Evolutionary conservation across 2,888 invertebrate genomes (phyloP), one percentile per base, ranked within the genome.

Genomic region (Drosophila meridiana): DNA sequence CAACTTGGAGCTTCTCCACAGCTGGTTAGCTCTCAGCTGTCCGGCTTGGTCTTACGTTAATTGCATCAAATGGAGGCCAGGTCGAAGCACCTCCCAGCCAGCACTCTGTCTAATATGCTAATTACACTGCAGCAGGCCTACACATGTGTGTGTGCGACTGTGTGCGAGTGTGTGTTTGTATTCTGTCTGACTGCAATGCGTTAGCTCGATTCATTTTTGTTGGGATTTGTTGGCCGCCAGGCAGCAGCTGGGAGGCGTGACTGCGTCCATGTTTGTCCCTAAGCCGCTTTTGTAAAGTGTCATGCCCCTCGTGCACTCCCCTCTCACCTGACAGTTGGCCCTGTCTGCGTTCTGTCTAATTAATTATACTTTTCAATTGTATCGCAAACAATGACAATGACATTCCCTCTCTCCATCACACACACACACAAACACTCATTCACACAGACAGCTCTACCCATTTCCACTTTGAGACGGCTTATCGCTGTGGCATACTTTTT

Each of bases 361-460:
- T 88, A 88, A 86, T 86, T 88, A 85, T 85, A 82, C 82, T 86
- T 83, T 88, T 88, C 88, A 87, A 86, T 85, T 86, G 88, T 83
- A 76, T 77, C 74, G 73, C 88, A 85, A 83, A 85, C 88, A 86
- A 79, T 81, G 85, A 78, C 81, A 85, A 81, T 87, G 79, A 81
- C 80, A 86, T 83, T 83, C 63, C 58, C 40, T 50, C 48, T 8
- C 60, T n/a, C 32, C 20, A n/a, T 30, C 47, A 38, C 59, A 38
- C 30, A 38, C 47, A 30, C 59, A 30, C 1, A 7, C 32, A 32
- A 38, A 28, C 38, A 20, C 2, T 2, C 32, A 43, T 13, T 20
- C 57, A 28, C 4, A 45, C 13, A 48, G 34, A 45, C 59, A 20
- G 60, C 47, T 69, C 74, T 58, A 70, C 80, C 78, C 73, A 73